These are phyloP conservation scores for Malurus elegans DNA, from an alignment of 2,113 vertebrate species.

Conservation along the genomic window DNA sequence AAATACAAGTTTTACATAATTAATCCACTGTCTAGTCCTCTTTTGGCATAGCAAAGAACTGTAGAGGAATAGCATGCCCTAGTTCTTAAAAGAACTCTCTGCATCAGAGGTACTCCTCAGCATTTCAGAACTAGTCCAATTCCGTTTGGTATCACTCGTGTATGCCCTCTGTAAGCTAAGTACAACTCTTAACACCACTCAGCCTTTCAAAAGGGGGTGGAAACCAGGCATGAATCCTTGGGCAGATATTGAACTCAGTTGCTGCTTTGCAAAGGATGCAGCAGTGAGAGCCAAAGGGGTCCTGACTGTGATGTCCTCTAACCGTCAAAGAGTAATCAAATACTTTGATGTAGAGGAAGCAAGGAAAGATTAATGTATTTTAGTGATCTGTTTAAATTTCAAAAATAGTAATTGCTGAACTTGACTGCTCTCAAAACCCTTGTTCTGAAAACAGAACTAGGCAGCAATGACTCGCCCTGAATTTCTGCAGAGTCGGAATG, in stretches of 20 bases:
- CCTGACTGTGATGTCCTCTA: slow-evolving; percentile 12
- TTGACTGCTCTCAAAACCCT: slow-evolving; percentile 8
- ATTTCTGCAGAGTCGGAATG: background rate
- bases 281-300: background rate
- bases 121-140: slow-evolving; percentile 5
- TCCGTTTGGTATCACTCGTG: background rate
- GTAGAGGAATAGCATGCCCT: background rate
- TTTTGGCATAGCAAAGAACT: background rate
- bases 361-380: slow-evolving; percentile 24
- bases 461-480: background rate
- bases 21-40: background rate
- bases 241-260: slow-evolving; percentile 30
- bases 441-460: slow-evolving; percentile 33
- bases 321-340: slow-evolving; percentile 47
- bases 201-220: background rate
- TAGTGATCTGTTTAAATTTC: background rate
- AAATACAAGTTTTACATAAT: background rate
- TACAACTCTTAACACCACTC: background rate
- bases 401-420: slow-evolving; percentile 51
- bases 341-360: slow-evolving; percentile 23
- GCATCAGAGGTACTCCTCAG: background rate
- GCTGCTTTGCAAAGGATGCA: slow-evolving; percentile 10
- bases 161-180: background rate
- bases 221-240: slow-evolving; percentile 17
- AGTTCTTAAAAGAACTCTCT: slow-evolving; percentile 1